These are phyloP conservation scores for Silurus glanis DNA, from an alignment of 2,113 vertebrate species.

Conservation along the genomic window DNA sequence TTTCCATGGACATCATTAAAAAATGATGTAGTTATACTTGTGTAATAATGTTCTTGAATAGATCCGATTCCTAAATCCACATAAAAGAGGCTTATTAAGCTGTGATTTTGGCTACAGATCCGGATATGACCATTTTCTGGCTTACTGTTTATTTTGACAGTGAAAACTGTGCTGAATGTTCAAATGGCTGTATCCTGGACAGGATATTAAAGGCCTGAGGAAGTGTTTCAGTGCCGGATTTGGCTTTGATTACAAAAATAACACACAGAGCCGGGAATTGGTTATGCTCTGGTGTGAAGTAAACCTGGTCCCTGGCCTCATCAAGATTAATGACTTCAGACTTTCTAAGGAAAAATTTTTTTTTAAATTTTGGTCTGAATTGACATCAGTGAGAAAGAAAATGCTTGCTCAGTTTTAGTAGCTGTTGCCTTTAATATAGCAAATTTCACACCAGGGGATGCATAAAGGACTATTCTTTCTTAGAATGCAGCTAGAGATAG, in stretches of 20 bases:
- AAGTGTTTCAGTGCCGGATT: not conserved
- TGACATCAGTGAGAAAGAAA: not conserved
- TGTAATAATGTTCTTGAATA: not conserved
- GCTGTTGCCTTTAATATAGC: not conserved
- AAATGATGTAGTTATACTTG: not conserved
- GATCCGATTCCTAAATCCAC: not conserved
- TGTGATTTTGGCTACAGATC: not conserved
- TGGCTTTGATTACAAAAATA: not conserved
- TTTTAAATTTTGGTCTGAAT: not conserved
- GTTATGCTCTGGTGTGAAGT: not conserved
- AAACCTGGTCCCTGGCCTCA: not conserved
- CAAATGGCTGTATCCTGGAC: not conserved
- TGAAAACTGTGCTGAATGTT: conserved; percentile 6
- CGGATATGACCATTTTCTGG: not conserved
- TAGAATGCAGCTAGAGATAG: not conserved
- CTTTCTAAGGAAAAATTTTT: no score
- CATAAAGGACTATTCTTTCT: not conserved
- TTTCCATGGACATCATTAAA: not conserved
- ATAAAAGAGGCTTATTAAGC: not conserved
- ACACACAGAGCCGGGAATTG: not conserved
- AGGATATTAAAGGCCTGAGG: not conserved
- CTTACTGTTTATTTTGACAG: not conserved
- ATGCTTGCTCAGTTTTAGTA: not conserved
- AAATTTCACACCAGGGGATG: conserved; percentile 1
- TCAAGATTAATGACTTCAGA: not conserved